Base-by-base conservation (phyloP, 1,140 invertebrate genomes). In the Diprion similis region DNA sequence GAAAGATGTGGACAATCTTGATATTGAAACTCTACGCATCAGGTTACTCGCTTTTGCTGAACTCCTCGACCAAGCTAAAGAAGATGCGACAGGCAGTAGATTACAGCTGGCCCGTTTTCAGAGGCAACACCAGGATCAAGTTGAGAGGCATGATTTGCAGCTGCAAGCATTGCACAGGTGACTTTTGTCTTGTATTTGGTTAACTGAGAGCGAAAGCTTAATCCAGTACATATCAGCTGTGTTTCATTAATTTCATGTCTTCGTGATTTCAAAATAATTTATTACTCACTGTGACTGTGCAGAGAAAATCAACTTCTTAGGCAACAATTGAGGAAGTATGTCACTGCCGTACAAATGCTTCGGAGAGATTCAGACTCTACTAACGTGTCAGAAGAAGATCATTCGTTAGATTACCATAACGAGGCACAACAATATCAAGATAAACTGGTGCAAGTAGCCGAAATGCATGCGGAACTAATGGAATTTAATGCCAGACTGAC, bases 381-480 rank as follows among this genome's bases (percentile, higher is more conserved):
- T 1, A 80, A 75, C 1, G 76, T 84, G 4, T 79, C 79, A 37
- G 84, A 88, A 79, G 85, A 87, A 66, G 86, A 88, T 75, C 76
- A 84, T 64, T 77, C 86, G 2, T 82, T 89, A 37, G 86, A 90
- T 84, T 90, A 91, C 81, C 93, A 92, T 78, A 89, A 91, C 72
- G 95, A 97, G 87, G 93, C 95, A 6, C 91, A 91, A 75, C 91
- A 96, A 71, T 98, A 96, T 87, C 95, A 98, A 85, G 91, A 91
- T 77, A 98, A 98, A 89, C 89, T 98, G 17, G 93, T 98, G 76
- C 95, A 97, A 90, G 96, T 98, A 1, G 96, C 97, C 13, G 96
- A 98, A 89, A 98, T 98, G 97, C 96, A 98, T 84, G 96, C 95
- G 1, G 97, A 98, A 85, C 85, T 98, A 18, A 97, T 98, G 94